A percentile compares a stretch with the other conserved stretches of the same genome.
Evolutionary conservation across 2,113 vertebrate species (phyloP).

Genomic region (Petromus typicus): DNA sequence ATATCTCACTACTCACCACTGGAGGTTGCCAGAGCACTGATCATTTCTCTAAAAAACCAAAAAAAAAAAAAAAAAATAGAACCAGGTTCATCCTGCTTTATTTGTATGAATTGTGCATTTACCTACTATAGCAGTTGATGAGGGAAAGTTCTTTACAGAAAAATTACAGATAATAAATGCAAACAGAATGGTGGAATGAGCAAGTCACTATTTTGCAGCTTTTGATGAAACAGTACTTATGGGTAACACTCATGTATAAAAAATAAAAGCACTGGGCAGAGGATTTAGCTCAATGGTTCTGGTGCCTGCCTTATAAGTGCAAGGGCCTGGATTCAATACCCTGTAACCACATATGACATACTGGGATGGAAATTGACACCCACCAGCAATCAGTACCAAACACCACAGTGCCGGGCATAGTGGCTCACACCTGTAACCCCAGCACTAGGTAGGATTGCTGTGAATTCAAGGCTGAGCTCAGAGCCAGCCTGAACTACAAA

Average conservation of each 20-base stretch:
- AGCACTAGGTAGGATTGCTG: too few species aligned
- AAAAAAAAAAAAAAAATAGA: neutral
- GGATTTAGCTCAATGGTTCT: too few species aligned
- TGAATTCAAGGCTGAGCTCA: too few species aligned
- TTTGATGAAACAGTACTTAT: slow-evolving; percentile 7
- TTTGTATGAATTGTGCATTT: neutral
- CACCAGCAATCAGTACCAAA: too few species aligned
- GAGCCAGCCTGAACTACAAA: too few species aligned
- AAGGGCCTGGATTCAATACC: too few species aligned
- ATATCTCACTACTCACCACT: slow-evolving; percentile 50
- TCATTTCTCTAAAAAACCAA: slow-evolving; percentile 2
- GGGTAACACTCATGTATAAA: neutral
- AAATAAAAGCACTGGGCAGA: neutral
- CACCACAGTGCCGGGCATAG: too few species aligned
- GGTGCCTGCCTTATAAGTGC: too few species aligned
- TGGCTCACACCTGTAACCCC: too few species aligned
- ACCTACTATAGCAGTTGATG: neutral
- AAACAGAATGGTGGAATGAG: neutral
- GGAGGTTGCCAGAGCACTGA: slow-evolving; percentile 61
- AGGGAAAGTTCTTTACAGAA: neutral
- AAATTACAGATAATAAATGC: neutral
- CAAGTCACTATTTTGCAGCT: slow-evolving; percentile 18
- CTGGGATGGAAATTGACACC: too few species aligned
- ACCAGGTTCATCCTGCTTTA: neutral
- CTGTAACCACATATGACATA: too few species aligned